Evolutionary conservation across 92 coral and sea anemone genomes (phyloP), one percentile per base, ranked within the genome.

Genomic region (Porites rus): DNA sequence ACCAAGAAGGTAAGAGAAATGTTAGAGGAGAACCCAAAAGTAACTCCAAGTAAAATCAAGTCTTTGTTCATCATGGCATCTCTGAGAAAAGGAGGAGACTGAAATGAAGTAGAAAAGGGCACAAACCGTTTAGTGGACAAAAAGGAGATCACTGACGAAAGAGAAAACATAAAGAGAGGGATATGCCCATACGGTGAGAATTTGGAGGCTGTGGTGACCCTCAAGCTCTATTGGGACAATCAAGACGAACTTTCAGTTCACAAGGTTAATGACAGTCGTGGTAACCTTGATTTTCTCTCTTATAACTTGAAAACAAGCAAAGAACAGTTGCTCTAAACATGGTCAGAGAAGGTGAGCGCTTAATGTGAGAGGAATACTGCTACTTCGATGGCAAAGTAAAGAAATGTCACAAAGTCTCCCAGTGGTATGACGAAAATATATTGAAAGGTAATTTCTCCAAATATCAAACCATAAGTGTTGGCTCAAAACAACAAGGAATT

Each of bases 311-410:
- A 91, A 61, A 75, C 88, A 7, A 88, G 88, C 70, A 74, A 71
- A 22, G 86, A 28, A 52, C 69, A 51, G 84, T 92, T 51, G 92
- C 95, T 25, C 9, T 28, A 7, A 85, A 72, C 2, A 92, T 89
- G 95, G 54, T 88, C 63, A 77, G 59, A 54, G 85, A 88, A 43
- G 88, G 91, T 2, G 88, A 92, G 21, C 92, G 85, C 61, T 92
- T 88, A 18, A 75, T 92, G 83, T 78, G 52, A 18, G 85, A 89
- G 0, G 92, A 89, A 38, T 86, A 68, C 28, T 92, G 91, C 65
- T 89, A 80, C 61, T 92, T 92, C 65, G 87, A 92, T 31, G 87
- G 95, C 3, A 92, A 92, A 61, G 93, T 90, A 8, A 92, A 92
- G 85, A 28, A 89, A 69, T 90, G 93, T 38, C 46, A 4, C 46